Evolutionary conservation across 1,140 invertebrate species (phyloP).

Genomic region (Drosophila pachea): DNA sequence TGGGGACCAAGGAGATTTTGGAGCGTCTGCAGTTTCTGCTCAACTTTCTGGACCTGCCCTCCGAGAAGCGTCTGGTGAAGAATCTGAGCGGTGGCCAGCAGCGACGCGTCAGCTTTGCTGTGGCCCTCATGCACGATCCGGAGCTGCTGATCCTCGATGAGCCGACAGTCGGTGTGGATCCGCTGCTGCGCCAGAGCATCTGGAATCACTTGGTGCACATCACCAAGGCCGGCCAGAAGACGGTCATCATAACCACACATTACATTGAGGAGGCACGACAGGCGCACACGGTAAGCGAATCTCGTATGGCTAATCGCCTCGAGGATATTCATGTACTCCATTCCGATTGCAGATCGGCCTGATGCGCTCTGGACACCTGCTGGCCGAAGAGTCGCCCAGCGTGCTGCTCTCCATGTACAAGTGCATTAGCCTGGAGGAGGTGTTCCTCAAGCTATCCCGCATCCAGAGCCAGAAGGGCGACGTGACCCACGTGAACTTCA

Average conservation of each 20-base stretch:
- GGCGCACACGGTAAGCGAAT: constrained; percentile 87
- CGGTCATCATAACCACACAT: constrained; percentile 96
- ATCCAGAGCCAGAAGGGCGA: constrained; percentile 80
- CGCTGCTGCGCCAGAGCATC: constrained; percentile 91
- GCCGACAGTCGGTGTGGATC: constrained; percentile 96
- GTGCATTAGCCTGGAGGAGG: constrained; percentile 92
- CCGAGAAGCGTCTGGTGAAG: constrained; percentile 90
- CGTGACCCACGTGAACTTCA: constrained; percentile 76
- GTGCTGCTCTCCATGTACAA: constrained; percentile 90
- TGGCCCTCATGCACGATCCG: constrained; percentile 94
- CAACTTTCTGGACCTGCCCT: constrained; percentile 92
- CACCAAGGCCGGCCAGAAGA: constrained; percentile 89
- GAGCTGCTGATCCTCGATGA: constrained; percentile 96
- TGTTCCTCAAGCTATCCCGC: constrained; percentile 93
- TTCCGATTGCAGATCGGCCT: constrained; percentile 88
- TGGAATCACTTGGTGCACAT: constrained; percentile 94
- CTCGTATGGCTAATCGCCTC: background rate
- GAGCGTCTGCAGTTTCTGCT: constrained; percentile 92
- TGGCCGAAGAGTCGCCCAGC: constrained; percentile 95
- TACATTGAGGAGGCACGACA: constrained; percentile 96
- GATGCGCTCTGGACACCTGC: constrained; percentile 93
- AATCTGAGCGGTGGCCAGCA: constrained; percentile 96
- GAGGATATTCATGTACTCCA: background rate
- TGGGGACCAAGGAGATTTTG: constrained; percentile 88
- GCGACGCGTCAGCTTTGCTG: constrained; percentile 93